Evolutionary conservation across 2,113 vertebrate species (phyloP), one percentile per base, ranked within the genome.

Genomic region (Bubo scandiacus): DNA sequence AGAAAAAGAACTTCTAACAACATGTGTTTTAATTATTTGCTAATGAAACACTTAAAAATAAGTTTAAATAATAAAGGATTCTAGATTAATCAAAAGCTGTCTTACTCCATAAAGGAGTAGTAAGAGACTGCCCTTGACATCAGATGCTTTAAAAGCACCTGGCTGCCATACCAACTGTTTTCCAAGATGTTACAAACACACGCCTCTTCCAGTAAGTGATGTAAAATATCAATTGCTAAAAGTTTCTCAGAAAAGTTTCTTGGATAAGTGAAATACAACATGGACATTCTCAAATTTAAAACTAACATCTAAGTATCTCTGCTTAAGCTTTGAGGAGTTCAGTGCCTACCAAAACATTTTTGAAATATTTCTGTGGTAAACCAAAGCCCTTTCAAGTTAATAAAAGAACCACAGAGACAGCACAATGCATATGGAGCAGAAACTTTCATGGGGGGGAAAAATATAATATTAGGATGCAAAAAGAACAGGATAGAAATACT

Each of bases 161-260:
- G 86, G 84, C 49, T 92, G 61, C 58, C 30, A 27, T 9, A n/a
- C 21, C 70, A 67, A 89, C 59, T 74, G 42, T 88, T 90, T 96
- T 93, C 86, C 47, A 94, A 95, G 90, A 92, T 49, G 40, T 74
- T 87, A 75, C 6, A 65, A 94, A 55, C 81, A 84, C 40, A 34
- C 1, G 11, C 85, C 51, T 91, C 54, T 91, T 94, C 80, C 72
- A 96, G 77, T 88, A 94, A 88, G 68, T 5, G 9, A 90, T 68
- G 68, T 51, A 94, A 96, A 97, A 89, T 66, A 88, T 68, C 80
- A 96, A 12, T 68, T 95, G 92, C 71, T 92, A 72, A 79, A 92
- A 92, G 90, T 77, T 97, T 84, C 74, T 95, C 57, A 90, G 87
- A 49, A 96, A 86, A 95, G 26, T 17, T 81, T 93, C 55, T 90